phyloP scores from a whole-genome alignment of 2,888 invertebrate species.

The Nasonovia ribisnigri region DNA sequence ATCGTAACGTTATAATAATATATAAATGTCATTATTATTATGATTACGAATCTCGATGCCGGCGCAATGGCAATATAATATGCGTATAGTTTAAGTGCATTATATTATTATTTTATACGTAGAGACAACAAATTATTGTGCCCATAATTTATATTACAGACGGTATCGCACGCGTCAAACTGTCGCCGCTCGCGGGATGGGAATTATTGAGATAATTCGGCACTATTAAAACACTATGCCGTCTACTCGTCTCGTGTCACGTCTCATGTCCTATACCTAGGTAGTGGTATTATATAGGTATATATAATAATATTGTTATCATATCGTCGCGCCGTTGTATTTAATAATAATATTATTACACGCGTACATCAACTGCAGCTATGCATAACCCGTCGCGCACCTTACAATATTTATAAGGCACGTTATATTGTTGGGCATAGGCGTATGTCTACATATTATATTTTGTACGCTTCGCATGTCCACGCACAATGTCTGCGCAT shows the following conservation, averaged over 20 bases:
- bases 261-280: neutral
- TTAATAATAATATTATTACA: too few species aligned
- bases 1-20: neutral
- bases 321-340: neutral
- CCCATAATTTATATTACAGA: neutral
- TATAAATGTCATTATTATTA: neutral
- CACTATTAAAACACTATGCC: neutral
- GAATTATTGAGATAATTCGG: neutral
- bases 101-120: neutral
- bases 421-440: neutral
- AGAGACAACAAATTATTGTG: neutral
- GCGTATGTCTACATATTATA: neutral
- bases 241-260: neutral
- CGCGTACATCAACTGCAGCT: too few species aligned
- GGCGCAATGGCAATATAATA: neutral
- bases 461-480: neutral
- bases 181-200: neutral
- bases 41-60: neutral
- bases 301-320: neutral
- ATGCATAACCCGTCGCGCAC: too few species aligned
- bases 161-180: neutral
- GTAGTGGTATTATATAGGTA: too few species aligned
- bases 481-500: neutral
- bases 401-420: neutral
- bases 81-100: neutral